Percentiles rank a stretch among this genome's conserved stretches.
Conservation (phyloP, 2,113 vertebrate genomes). For the Nerophis ophidion region DNA sequence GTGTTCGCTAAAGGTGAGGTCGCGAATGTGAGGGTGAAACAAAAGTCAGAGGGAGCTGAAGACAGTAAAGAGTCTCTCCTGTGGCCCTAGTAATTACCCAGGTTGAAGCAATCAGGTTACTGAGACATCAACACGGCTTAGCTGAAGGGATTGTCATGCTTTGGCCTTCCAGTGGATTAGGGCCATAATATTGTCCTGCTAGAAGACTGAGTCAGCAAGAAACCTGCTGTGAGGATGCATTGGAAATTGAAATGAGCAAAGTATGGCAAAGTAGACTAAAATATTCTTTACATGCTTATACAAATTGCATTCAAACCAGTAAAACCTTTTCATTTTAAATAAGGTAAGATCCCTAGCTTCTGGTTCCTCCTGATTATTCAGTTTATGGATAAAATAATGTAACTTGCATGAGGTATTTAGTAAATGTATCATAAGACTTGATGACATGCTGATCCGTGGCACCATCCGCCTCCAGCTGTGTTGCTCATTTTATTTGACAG, state of each 20-base stretch:
- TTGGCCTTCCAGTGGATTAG: conserved; percentile 48
- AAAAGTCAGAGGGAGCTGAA: conserved; percentile 3
- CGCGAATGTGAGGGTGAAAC: conserved; percentile 6
- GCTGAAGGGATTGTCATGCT: conserved; percentile 24
- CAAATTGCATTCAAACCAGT: conserved; percentile 32
- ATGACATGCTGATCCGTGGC: conserved; percentile 55
- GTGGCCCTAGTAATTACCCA: conserved; percentile 9
- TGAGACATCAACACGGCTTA: conserved; percentile 12
- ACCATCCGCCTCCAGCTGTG: conserved; percentile 61
- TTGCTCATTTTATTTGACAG: conserved; percentile 61
- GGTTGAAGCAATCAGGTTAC: conserved; percentile 19
- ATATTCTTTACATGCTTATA: conserved; percentile 16
- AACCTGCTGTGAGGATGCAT: conserved; percentile 44
- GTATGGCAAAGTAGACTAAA: conserved; percentile 25
- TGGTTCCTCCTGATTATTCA: conserved; percentile 30
- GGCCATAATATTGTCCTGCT: conserved; percentile 33
- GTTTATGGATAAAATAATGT: conserved; percentile 39
- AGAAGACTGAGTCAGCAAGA: conserved; percentile 50
- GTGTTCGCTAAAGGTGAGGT: conserved; percentile 4
- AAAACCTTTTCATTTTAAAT: conserved; percentile 32
- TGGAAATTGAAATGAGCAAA: conserved; percentile 53
- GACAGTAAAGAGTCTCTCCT: conserved; percentile 5
- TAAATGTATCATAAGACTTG: conserved; percentile 40
- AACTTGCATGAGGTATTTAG: conserved; percentile 50
- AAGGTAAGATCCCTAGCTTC: conserved; percentile 10